These are phyloP conservation scores for Lordiphosa fenestrarum DNA, from an alignment of 2,888 invertebrate genomes.

Conservation along the genomic window DNA sequence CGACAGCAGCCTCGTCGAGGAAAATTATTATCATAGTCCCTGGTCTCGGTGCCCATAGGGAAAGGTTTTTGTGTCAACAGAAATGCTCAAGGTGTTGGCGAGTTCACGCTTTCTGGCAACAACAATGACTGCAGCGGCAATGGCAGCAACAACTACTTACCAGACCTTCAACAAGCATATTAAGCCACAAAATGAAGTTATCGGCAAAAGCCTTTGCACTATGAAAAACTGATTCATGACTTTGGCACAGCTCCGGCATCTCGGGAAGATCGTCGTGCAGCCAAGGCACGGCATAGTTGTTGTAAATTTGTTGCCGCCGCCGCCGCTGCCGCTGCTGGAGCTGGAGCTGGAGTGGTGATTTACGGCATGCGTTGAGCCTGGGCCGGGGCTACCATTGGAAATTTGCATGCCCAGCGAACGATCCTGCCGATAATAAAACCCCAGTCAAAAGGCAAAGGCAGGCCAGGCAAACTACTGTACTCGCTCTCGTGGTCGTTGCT, in stretches of 20 bases:
- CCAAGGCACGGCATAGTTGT: conserved; percentile 70
- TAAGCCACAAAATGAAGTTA: conserved; percentile 74
- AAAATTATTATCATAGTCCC: conserved; percentile 70
- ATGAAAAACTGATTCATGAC: conserved; percentile 73
- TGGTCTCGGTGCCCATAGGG: conserved; percentile 38
- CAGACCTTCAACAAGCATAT: conserved; percentile 72
- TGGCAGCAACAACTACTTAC: conserved; percentile 63
- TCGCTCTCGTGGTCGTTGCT: conserved; percentile 44
- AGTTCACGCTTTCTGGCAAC: conserved; percentile 67
- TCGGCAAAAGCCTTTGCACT: conserved; percentile 67
- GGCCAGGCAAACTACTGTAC: conserved; percentile 23
- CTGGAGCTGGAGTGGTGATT: conserved; percentile 69
- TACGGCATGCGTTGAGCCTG: conserved; percentile 72
- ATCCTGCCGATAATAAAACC: conserved; percentile 74
- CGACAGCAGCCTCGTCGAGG: conserved; percentile 50
- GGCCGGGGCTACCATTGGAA: conserved; percentile 59
- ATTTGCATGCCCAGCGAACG: conserved; percentile 73
- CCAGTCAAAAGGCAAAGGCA: conserved; percentile 30
- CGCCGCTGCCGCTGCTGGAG: conserved; percentile 35
- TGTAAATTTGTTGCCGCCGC: conserved; percentile 73
- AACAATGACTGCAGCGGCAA: conserved; percentile 18
- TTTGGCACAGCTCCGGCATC: conserved; percentile 21
- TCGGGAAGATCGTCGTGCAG: conserved; percentile 58
- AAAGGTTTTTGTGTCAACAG: conserved; percentile 69
- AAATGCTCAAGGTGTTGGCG: conserved; percentile 71